These are phyloP conservation scores for Pteria penguin DNA, from an alignment of 2,888 invertebrate species.

Conservation along the genomic window DNA sequence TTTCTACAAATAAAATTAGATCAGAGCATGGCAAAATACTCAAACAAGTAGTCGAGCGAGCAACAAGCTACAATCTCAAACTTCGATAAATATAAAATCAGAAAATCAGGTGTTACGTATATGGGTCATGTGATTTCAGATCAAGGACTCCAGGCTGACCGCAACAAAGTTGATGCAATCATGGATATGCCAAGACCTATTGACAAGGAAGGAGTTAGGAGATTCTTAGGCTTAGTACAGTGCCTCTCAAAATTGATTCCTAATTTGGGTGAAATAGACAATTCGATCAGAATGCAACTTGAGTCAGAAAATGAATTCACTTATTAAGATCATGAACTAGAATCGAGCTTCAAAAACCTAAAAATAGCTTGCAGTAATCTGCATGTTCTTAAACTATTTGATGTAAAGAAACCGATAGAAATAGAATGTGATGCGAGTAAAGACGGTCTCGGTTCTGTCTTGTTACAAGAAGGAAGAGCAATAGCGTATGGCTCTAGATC, in stretches of 20 bases:
- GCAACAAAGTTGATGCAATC: slow-evolving; percentile 47
- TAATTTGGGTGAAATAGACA: slow-evolving; percentile 41
- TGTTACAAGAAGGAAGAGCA: slow-evolving; percentile 7
- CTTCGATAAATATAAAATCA: slow-evolving; percentile 50
- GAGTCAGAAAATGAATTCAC: slow-evolving; percentile 30
- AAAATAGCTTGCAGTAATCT: slow-evolving; percentile 24
- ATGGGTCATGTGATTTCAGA: slow-evolving; percentile 48
- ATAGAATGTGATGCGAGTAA: background rate
- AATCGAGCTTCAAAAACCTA: slow-evolving; percentile 21
- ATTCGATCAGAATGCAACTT: slow-evolving; percentile 24
- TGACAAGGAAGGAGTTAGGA: slow-evolving; percentile 44
- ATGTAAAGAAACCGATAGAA: slow-evolving; percentile 1
- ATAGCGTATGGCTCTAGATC: slow-evolving; percentile 2
- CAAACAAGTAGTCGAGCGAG: slow-evolving; percentile 23
- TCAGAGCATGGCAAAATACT: slow-evolving; percentile 34
- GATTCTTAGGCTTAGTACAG: slow-evolving; percentile 54
- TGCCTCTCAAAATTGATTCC: slow-evolving; percentile 48
- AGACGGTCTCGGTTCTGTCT: slow-evolving; percentile 3
- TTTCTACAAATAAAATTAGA: slow-evolving; percentile 24
- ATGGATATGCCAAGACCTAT: slow-evolving; percentile 36
- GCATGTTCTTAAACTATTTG: background rate
- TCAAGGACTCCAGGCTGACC: slow-evolving; percentile 47
- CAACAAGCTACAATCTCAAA: slow-evolving; percentile 26
- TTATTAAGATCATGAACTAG: slow-evolving; percentile 22
- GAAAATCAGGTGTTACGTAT: slow-evolving; percentile 31